These are phyloP conservation scores for Gymnopithys bicolor DNA, from an alignment of 2,797 vertebrate species.

Conservation along the genomic window DNA sequence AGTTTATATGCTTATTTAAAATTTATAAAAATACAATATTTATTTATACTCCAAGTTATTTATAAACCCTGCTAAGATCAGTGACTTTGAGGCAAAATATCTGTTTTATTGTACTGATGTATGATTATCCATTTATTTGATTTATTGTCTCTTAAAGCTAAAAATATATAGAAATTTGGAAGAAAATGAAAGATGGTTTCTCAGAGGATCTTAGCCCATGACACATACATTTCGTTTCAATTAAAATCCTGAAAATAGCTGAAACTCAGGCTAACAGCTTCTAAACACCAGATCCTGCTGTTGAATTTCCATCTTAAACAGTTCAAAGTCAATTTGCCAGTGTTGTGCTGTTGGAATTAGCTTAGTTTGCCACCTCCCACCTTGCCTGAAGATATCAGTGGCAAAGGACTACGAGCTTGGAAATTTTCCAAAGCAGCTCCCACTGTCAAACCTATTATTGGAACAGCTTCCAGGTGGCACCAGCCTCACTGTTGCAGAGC, in stretches of 20 bases:
- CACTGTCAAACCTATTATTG: background rate
- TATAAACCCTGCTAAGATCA: background rate
- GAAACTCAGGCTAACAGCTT: background rate
- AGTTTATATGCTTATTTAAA: background rate
- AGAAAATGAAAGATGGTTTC: background rate
- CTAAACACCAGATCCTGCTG: constrained; percentile 8
- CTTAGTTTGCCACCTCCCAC: background rate
- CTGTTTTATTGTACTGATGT: background rate
- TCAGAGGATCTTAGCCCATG: background rate
- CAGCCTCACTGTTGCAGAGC: background rate
- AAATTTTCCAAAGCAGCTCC: background rate
- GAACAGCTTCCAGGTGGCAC: background rate
- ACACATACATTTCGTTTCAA: background rate
- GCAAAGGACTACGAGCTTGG: background rate
- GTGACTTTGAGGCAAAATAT: background rate
- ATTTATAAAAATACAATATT: background rate
- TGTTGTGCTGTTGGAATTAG: background rate
- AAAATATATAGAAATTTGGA: background rate
- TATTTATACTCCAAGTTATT: background rate
- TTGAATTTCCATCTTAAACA: constrained; percentile 15
- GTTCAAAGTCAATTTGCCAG: background rate
- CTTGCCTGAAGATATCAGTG: background rate
- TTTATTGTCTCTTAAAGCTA: background rate
- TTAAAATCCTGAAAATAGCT: background rate
- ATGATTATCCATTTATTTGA: background rate